These are phyloP conservation scores for Rattus rattus DNA, from an alignment of 2,113 vertebrate species.

Conservation along the genomic window DNA sequence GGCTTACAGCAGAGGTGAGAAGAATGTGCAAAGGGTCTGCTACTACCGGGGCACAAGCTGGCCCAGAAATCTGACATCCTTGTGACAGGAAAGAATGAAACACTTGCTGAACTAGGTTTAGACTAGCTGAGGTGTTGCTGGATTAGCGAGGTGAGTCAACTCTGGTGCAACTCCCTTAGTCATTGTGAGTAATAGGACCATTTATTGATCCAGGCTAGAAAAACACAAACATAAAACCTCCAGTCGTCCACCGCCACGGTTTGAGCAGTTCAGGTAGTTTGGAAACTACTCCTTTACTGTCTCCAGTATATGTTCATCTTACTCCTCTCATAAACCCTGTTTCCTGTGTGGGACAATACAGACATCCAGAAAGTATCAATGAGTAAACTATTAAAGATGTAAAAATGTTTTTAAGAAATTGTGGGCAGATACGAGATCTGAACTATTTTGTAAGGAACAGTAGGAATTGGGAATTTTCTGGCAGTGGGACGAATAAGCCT, in stretches of 20 bases:
- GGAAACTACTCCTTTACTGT: background rate
- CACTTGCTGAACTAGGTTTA: constrained; percentile 52
- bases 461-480: background rate
- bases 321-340: background rate
- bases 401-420: background rate
- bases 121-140: constrained; percentile 45
- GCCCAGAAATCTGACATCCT: background rate
- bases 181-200: background rate
- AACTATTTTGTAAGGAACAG: background rate
- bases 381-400: background rate
- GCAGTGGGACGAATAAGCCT: background rate
- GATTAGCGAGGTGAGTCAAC: constrained; percentile 56
- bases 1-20: background rate
- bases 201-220: background rate
- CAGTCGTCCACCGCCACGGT: background rate
- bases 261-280: background rate
- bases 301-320: background rate
- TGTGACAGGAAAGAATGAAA: background rate
- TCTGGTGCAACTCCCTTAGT: background rate
- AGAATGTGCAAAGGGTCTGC: background rate
- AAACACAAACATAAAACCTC: background rate
- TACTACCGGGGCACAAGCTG: background rate
- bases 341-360: background rate
- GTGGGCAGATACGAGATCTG: background rate
- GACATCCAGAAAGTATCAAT: background rate